Evolutionary conservation across 2,113 vertebrate species (phyloP).

Genomic region (Sigmodon hispidus): DNA sequence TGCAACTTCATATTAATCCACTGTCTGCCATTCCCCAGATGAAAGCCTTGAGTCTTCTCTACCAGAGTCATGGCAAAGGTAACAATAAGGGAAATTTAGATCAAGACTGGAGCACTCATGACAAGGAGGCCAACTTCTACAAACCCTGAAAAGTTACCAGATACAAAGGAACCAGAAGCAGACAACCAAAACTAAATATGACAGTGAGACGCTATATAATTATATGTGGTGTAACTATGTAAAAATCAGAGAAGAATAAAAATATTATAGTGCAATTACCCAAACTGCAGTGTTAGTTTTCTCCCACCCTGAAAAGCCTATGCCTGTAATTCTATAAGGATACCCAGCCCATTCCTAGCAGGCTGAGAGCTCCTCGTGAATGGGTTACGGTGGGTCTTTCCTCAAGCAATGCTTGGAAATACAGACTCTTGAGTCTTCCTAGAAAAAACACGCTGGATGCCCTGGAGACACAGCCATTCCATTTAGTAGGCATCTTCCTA

Average conservation of each 20-base stretch:
- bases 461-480: background rate
- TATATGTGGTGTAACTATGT: background rate
- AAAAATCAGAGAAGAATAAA: background rate
- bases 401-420: background rate
- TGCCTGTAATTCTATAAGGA: background rate
- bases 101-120: background rate
- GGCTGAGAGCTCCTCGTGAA: background rate
- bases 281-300: background rate
- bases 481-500: background rate
- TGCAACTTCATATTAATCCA: rapidly evolving
- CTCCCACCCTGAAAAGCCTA: background rate
- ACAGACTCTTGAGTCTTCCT: background rate
- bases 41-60: background rate
- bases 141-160: background rate
- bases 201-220: background rate
- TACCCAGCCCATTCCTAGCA: too few relatives aligned
- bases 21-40: background rate
- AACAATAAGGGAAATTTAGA: background rate
- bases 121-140: background rate
- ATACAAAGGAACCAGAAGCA: background rate
- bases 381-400: background rate
- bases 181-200: background rate
- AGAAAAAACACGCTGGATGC: rapidly evolving
- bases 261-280: background rate
- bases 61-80: background rate